Conservation (phyloP, 2,888 invertebrate species). For the Tipula unca region DNA sequence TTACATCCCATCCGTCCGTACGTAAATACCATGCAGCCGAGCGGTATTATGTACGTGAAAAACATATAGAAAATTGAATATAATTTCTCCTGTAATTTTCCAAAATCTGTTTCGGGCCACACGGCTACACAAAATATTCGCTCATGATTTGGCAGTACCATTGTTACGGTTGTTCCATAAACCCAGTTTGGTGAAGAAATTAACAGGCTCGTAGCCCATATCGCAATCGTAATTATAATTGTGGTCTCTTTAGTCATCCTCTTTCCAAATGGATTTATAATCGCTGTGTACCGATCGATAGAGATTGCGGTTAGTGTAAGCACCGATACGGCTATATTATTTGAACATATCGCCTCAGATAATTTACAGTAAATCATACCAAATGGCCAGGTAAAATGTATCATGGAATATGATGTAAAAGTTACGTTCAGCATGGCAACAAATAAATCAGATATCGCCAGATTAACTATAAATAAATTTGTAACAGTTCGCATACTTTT, state of each 20-base stretch:
- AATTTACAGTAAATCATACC: not conserved
- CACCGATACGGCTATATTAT: not conserved
- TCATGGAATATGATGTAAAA: not conserved
- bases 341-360: not conserved
- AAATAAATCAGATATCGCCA: not conserved
- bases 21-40: not conserved
- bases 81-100: not conserved
- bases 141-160: not conserved
- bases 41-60: not conserved
- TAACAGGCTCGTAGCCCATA: not conserved
- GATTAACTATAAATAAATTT: not conserved
- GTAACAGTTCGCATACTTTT: conserved; percentile 62
- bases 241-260: not conserved
- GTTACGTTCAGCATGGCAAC: not conserved
- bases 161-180: not conserved
- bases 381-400: not conserved
- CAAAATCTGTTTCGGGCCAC: not conserved
- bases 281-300: not conserved
- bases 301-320: not conserved
- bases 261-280: not conserved
- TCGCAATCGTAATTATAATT: not conserved
- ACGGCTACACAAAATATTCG: not conserved
- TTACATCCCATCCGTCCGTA: not conserved
- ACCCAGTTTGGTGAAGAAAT: not conserved
- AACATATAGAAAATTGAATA: not conserved